Evolutionary conservation across 2,888 invertebrate species (phyloP), one percentile per base, ranked within the genome.

Genomic region (Cheilosia scutellata): DNA sequence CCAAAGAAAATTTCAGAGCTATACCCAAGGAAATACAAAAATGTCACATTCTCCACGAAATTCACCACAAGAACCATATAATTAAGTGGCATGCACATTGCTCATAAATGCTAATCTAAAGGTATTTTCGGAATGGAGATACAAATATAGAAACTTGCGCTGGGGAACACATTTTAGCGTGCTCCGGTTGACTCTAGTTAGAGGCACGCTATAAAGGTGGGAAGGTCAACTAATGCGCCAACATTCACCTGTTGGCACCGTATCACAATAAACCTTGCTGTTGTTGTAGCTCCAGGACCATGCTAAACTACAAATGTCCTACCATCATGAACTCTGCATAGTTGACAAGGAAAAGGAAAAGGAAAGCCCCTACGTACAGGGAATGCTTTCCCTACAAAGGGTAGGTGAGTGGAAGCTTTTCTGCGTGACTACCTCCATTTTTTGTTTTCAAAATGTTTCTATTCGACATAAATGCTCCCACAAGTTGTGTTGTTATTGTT

Each of bases 161-260:
- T 53, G 49, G 37, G 42, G 53, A 62, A 42, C 27, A 60, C 58
- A 58, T 29, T 66, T 70, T 62, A 49, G 66, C 62, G 65, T 58
- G 51, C 25, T 29, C 44, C 44, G 42, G 47, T 68, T 76, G 63
- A 44, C 71, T 66, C 53, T 55, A 44, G 60, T 58, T 44, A 42
- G 9, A 53, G 47, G 58, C 58, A 71, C 44, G 65, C 53, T 65
- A 72, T 71, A 60, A 47, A 62, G 16, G 37, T 71, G 58, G 70
- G 66, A 82, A 71, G 71, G 77, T 77, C 77, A 82, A 77, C 77
- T 77, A 77, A 77, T 77, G 77, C 58, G 77, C 55, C 60, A 82
- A 82, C 72, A 66, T 82, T 82, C 77, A 82, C 82, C 82, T 82
- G 82, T 82, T 82, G 82, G 77, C 77, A 77, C 77, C 65, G 51